Base-by-base conservation (phyloP, 2,888 invertebrate genomes). In the Mythimna ferrago region DNA sequence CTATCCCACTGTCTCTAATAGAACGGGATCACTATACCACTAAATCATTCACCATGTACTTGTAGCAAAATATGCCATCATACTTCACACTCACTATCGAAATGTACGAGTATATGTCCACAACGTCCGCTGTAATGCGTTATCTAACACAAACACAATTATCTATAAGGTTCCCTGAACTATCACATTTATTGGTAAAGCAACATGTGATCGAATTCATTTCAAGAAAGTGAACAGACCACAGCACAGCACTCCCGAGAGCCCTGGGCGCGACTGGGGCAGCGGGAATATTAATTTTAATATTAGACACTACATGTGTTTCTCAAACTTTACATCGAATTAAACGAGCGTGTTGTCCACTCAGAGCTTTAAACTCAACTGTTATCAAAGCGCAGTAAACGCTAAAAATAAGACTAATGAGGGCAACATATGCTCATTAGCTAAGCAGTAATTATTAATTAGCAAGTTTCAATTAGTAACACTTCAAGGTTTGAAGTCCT, bases 251-350 rank as follows among this genome's bases (percentile, higher is more conserved):
- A 91, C 93, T 93, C 91, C 89, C 89, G 92, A 91, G 90, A 92
- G 93, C 92, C 90, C 93, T 88, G 91, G 91, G 90, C 93, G 89
- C 93, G 93, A 95, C 96, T 95, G 96, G 94, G 92, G 91, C 94
- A 91, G 92, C 92, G 93, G 92, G 94, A 90, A 93, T 94, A 95
- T 94, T 93, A 94, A 95, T 94, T 95, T 95, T 95, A 96, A 95
- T 95, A 95, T 93, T 96, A 96, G 95, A 93, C 89, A 91, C 93
- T 79, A 82, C 92, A 78, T 85, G 83, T 76, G 93, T 48, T 90
- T 91, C 93, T 92, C 95, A 96, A 96, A 94, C 91, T 94, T 88
- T 89, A 57, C 65, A 6, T 10, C 32, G 2, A 76, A 71, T 66
- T 48, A 66, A 78, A 71, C 32, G 56, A 57, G 80, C 88, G 86